Percentiles rank a stretch among this genome's conserved stretches.
Conservation (phyloP, 2,797 vertebrate genomes). For the Heteromormyrus szaboi region DNA sequence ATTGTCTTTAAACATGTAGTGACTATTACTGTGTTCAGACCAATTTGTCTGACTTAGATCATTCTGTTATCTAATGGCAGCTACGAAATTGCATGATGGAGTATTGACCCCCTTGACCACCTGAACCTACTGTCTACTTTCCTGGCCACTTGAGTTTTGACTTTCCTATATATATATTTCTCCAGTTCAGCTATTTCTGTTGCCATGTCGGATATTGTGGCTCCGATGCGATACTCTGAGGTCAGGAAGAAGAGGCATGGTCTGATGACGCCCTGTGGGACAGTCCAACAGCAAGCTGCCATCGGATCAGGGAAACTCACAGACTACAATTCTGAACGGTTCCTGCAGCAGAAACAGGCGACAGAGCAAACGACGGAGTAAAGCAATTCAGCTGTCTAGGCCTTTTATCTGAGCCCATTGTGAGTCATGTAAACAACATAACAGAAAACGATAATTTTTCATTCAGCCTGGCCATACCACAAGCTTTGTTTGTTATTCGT, state of each 20-base stretch:
- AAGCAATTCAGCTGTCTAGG: background rate
- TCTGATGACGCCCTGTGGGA: background rate
- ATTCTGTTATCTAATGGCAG: background rate
- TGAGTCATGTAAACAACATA: background rate
- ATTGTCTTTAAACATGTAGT: background rate
- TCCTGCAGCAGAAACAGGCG: background rate
- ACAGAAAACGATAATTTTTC: background rate
- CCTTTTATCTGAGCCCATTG: background rate
- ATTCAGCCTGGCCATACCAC: background rate
- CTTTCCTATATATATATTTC: background rate
- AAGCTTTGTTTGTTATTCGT: background rate
- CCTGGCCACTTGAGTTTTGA: background rate
- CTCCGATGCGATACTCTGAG: background rate
- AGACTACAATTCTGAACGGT: background rate
- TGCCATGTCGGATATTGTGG: background rate
- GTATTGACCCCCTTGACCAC: background rate
- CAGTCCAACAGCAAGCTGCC: background rate
- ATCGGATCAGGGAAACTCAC: background rate
- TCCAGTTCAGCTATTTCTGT: background rate
- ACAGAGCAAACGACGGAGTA: background rate
- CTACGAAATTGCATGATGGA: background rate
- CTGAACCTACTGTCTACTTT: background rate
- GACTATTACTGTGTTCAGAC: background rate
- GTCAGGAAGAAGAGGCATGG: background rate
- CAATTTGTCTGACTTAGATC: background rate